A percentile compares a stretch with the other conserved stretches of the same genome.
Evolutionary conservation across 2,113 vertebrate genomes (phyloP).

Genomic region (Pogonocichla stellata): DNA sequence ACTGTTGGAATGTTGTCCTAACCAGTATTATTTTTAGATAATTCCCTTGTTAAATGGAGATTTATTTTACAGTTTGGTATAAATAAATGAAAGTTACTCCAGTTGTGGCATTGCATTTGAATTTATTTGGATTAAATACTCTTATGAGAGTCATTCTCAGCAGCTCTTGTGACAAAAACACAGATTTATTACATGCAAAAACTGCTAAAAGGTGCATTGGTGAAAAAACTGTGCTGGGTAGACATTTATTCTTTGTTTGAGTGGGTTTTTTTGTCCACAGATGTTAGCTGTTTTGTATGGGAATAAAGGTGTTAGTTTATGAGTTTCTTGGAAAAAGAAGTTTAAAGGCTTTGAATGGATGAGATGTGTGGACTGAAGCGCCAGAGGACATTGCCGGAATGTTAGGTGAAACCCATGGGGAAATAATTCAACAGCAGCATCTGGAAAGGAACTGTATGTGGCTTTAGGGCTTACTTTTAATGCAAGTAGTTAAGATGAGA

Average conservation of each 20-base stretch:
- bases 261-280: slow-evolving; percentile 26
- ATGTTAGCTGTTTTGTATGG: slow-evolving; percentile 74
- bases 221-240: slow-evolving; percentile 20
- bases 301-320: slow-evolving; percentile 77
- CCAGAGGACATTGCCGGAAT: slow-evolving; percentile 69
- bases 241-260: slow-evolving; percentile 48
- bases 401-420: slow-evolving; percentile 68
- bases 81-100: slow-evolving; percentile 5
- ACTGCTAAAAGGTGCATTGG: slow-evolving; percentile 11
- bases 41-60: slow-evolving; percentile 17
- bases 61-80: not conserved
- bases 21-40: not conserved
- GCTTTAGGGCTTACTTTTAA: slow-evolving; percentile 70
- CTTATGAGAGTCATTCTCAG: slow-evolving; percentile 11
- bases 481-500: slow-evolving; percentile 72
- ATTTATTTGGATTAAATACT: slow-evolving; percentile 38
- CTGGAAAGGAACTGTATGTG: slow-evolving; percentile 74
- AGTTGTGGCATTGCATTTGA: not conserved
- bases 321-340: slow-evolving; percentile 69
- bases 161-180: not conserved
- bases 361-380: slow-evolving; percentile 52
- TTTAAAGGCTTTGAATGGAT: slow-evolving; percentile 67
- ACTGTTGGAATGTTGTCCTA: not conserved
- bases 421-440: slow-evolving; percentile 73
- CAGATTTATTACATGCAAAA: slow-evolving; percentile 56